Base-by-base conservation (phyloP, 92 coral and sea anemone genomes). In the Muricea muricata region DNA sequence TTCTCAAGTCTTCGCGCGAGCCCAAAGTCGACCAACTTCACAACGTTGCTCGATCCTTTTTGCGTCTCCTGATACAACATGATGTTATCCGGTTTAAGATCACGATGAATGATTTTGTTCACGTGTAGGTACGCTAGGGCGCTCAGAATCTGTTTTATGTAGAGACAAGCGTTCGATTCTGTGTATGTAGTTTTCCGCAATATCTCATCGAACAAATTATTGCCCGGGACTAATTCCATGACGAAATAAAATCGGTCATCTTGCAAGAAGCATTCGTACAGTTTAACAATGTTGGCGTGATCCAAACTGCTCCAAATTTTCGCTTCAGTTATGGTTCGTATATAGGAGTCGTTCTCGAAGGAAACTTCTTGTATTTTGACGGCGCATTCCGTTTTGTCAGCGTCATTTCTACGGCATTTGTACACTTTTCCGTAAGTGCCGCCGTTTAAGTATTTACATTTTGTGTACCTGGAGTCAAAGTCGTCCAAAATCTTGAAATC, bases 1-100 rank as follows among this genome's bases (percentile, higher is more conserved):
- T 78, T 57, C 17, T 32, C 69, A 56, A 47, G 61, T n/a, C 83
- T 81, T 50, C 90, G 92, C 24, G 98, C 97, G 56, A 97, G 87
- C 35, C 99, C 99, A 54, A 97, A 97, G 89, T 97, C 99, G 20
- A 93, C 90, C 74, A 97, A 75, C 68, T 97, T 97, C 50, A 97
- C 91, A 9, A 84, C 80, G 32, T 34, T 50, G 6, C 52, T 24
- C 66, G 90, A 87, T 13, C 41, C 65, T 35, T 61, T 52, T 21
- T 80, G 61, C 3, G 67, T 37, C 40, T 79, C 83, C 26, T 92
- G 91, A 79, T 91, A 91, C 69, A 97, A 46, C 47, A 97, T 89
- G 15, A 97, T 86, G 83, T 97, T 97, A 84, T 97, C 99, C 0
- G 98, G 98, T 87, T 97, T 97, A 78, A 97, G 86, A 78, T 97